Conservation (phyloP, 2,888 invertebrate species). For the Caenorhabditis macrosperma region DNA sequence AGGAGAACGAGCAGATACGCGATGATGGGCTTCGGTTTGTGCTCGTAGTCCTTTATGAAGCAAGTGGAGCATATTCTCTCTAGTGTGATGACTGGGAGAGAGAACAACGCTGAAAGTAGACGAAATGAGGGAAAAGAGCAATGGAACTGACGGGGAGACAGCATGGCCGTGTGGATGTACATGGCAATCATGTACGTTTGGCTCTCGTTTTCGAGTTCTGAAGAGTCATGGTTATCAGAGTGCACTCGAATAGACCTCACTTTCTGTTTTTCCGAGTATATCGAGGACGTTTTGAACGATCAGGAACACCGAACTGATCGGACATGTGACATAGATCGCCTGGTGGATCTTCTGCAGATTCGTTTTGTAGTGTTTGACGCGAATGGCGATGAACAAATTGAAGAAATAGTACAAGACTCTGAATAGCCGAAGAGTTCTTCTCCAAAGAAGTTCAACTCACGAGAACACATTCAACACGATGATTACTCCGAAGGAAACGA, state of each 20-base stretch:
- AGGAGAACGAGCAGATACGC: constrained; percentile 11
- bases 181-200: neutral
- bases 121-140: neutral
- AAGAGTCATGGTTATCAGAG: neutral
- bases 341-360: constrained; percentile 35
- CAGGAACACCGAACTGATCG: constrained; percentile 22
- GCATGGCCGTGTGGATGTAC: constrained; percentile 14
- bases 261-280: constrained; percentile 22
- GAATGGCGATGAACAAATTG: constrained; percentile 21
- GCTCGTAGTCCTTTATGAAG: constrained; percentile 34
- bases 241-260: constrained; percentile 1
- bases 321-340: constrained; percentile 36
- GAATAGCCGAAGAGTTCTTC: neutral
- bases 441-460: constrained; percentile 12
- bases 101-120: constrained; percentile 24
- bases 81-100: constrained; percentile 25
- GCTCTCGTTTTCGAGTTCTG: neutral
- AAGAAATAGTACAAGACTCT: constrained; percentile 34
- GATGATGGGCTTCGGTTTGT: constrained; percentile 19
- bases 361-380: constrained; percentile 37
- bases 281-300: constrained; percentile 13
- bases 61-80: constrained; percentile 35
- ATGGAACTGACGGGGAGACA: constrained; percentile 18
- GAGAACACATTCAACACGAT: constrained; percentile 26
- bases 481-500: neutral